Evolutionary conservation across 2,888 invertebrate genomes (phyloP), one percentile per base, ranked within the genome.

Genomic region (Odontocolon sp.): DNA sequence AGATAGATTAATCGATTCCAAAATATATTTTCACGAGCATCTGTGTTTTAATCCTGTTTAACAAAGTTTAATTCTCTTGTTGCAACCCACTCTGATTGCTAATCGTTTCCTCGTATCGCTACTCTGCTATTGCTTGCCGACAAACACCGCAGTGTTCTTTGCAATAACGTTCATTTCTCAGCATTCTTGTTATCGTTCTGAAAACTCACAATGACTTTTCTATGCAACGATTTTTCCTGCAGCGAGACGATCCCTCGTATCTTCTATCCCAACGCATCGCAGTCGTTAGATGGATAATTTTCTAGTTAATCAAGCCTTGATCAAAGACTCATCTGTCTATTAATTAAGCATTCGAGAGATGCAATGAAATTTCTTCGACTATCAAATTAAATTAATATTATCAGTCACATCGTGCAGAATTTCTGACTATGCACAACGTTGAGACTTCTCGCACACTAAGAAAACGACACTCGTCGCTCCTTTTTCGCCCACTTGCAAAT

Each of bases 21-120:
- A 18, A 67, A 54, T 31, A 40, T 52, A 5, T 2, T 8, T 38
- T 16, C 28, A 47, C 47, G 61, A 71, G 47, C 14, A 42, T 47
- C 40, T 26, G 40, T 38, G 18, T 14, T 31, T 50, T 52, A 63
- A 69, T 64, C 28, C 23, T n/a, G n/a, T n/a, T n/a, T n/a, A n/a
- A n/a, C n/a, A n/a, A 69, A 70, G 56, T 14, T 42, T 8, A 6
- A 2, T 28, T 14, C 2, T 14, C 5, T 28, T 8, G 14, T 2
- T 63, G 26, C 28, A 8, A 9, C 11, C 36, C 38, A 21, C 14
- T 26, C 33, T 5, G 45, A 66, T 70, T 31, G 11, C 6, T 45
- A 26, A 75, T 75, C 63, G 69, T 54, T 69, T 69, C 40, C 57
- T 64, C 63, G 69, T 69, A 66, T 54, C 52, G 64, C 14, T 61